Evolutionary conservation across 2,113 vertebrate genomes (phyloP).

Genomic region (Gobiocypris rarus): DNA sequence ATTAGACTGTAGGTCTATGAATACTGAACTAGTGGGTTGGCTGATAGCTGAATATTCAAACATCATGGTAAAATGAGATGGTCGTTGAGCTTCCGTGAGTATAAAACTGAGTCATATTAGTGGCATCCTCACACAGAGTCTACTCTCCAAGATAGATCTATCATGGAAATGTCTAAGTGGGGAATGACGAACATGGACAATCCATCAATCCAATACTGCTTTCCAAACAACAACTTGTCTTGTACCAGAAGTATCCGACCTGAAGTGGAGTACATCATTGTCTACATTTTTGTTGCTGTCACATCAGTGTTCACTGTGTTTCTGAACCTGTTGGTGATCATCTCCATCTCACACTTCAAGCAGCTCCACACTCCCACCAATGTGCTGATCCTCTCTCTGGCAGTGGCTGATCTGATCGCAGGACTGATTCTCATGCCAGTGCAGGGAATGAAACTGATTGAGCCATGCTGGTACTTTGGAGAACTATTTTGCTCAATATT

Average conservation of each 20-base stretch:
- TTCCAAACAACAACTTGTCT: too few species aligned
- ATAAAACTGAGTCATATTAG: not conserved
- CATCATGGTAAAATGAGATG: not conserved
- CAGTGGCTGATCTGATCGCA: conserved; percentile 65
- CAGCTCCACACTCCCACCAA: conserved; percentile 76
- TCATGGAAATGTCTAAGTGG: too few species aligned
- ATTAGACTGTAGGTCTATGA: too few species aligned
- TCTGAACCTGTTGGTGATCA: conserved; percentile 57
- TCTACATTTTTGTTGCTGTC: not conserved
- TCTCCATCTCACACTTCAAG: conserved; percentile 69
- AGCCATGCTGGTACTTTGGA: conserved; percentile 70
- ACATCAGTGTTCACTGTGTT: conserved; percentile 32
- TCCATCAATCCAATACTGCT: conserved; percentile 2
- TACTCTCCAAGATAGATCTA: not conserved
- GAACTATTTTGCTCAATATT: conserved; percentile 60
- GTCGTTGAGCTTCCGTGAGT: not conserved
- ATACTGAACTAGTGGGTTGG: too few species aligned
- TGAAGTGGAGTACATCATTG: too few species aligned
- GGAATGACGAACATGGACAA: not conserved
- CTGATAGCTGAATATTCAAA: not conserved
- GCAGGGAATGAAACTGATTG: conserved; percentile 60
- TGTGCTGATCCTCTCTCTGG: conserved; percentile 72
- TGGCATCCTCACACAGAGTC: not conserved
- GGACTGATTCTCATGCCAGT: conserved; percentile 82
- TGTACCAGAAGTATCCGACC: too few species aligned